Evolutionary conservation across 2,797 vertebrate species (phyloP), one percentile per base, ranked within the genome.

Genomic region (Parauchenoglanis punctatus): DNA sequence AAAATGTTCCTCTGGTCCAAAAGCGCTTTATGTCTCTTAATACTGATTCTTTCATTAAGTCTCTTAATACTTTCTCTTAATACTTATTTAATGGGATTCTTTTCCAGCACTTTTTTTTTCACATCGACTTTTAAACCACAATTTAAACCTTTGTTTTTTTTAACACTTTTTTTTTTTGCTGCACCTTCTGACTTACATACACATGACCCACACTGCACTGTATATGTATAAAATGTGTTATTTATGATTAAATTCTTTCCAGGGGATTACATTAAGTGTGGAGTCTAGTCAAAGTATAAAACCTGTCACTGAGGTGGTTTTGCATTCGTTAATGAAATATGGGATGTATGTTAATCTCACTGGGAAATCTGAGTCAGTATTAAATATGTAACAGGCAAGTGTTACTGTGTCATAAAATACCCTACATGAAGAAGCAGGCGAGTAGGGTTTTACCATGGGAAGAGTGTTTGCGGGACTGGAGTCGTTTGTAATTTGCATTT

Each of bases 331-430:
- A 67, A 68, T 35, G 63, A 68, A 68, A 83, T 68, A 68, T 20
- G 18, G 18, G 17, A 31, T 68, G 63, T 54, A 83, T 68, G 46
- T 67, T 68, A 68, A 83, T 68, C 46, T 83, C 81, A 20, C 46
- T 31, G 46, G 81, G 63, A 83, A 68, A 83, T 54, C 49, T 6
- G 8, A 54, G 46, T 68, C 46, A 12, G 63, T 54, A 68, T 83
- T 83, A 83, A 83, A 83, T 83, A 68, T 83, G 81, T 54, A 83
- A 68, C 61, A 83, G 46, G 46, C 63, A 5, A 68, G 46, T 54
- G n/a, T 68, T 54, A 54, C 63, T 49, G 17, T 52, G 81, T 68
- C 46, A 0, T 83, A 83, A 83, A 83, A 83, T 35, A 67, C 68
- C 63, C 81, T 83, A 68, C 49, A 23, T 31, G 46, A 28, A 83